phyloP scores from a whole-genome alignment of 2,888 invertebrate genomes.

The Diarsia dahlii region DNA sequence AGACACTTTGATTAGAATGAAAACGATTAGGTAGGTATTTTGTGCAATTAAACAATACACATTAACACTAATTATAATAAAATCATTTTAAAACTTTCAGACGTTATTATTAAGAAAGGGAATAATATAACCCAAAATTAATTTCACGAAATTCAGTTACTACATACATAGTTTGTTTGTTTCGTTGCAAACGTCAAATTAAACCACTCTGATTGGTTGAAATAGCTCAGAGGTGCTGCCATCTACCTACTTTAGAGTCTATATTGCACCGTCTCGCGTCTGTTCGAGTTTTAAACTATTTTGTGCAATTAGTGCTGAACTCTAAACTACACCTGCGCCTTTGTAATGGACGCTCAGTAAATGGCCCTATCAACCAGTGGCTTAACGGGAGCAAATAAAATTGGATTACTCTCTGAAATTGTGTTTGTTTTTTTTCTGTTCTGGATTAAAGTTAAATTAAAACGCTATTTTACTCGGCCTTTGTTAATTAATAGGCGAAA shows the following conservation, averaged over 20 bases:
- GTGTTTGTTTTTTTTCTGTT: conserved; percentile 11
- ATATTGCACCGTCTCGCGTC: conserved; percentile 62
- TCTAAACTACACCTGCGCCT: conserved; percentile 37
- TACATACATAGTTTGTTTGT: background rate
- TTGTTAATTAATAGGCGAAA: background rate
- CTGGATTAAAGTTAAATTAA: conserved; percentile 8
- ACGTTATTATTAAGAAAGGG: background rate
- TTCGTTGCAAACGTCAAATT: background rate
- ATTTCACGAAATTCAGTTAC: background rate
- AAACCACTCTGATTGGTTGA: conserved; percentile 1
- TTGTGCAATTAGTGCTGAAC: conserved; percentile 69
- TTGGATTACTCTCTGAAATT: background rate
- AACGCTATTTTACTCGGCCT: background rate
- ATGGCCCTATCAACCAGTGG: conserved; percentile 12
- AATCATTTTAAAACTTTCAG: background rate
- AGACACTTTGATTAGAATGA: background rate
- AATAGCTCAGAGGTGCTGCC: conserved; percentile 17
- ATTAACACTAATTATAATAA: background rate
- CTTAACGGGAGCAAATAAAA: conserved; percentile 20
- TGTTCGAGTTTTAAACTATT: conserved; percentile 43
- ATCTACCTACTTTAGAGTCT: conserved; percentile 25
- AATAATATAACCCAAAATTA: background rate
- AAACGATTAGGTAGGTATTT: background rate
- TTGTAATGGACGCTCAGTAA: conserved; percentile 18
- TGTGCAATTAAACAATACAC: background rate